A percentile compares a stretch with the other conserved stretches of the same genome.
phyloP scores from a whole-genome alignment of 2,113 vertebrate species.

The Grantiella picta region DNA sequence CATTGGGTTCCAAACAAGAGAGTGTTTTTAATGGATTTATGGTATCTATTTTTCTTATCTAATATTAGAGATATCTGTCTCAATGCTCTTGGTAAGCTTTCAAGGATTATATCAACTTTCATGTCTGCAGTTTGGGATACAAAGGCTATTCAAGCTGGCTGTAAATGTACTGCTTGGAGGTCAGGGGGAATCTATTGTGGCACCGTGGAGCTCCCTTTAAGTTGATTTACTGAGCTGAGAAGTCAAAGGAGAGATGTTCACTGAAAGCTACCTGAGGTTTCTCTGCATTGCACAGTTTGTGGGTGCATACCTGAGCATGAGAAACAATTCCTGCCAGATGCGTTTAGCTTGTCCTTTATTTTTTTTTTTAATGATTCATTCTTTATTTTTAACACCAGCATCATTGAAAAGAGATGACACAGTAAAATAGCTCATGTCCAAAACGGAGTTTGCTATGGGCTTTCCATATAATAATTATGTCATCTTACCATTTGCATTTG shows the following conservation, averaged over 20 bases:
- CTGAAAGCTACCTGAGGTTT: not conserved
- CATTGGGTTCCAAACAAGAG: not conserved
- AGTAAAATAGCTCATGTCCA: not conserved
- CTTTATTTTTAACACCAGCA: not conserved
- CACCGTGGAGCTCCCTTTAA: not conserved
- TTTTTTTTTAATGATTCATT: not conserved
- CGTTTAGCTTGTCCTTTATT: not conserved
- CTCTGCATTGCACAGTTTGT: not conserved
- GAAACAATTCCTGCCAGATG: not conserved
- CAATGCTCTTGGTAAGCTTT: conserved; percentile 19
- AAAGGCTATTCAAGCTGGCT: not conserved
- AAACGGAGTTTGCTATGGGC: not conserved
- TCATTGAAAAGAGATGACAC: not conserved
- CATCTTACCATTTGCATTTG: not conserved
- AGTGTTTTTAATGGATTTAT: conserved; percentile 21
- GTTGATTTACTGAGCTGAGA: conserved; percentile 22
- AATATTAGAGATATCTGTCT: not conserved
- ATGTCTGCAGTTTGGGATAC: not conserved
- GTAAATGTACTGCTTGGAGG: not conserved
- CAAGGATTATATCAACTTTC: conserved; percentile 18
- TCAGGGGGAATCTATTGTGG: not conserved
- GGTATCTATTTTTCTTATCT: conserved; percentile 5
- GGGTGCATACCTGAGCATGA: not conserved
- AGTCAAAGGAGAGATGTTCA: not conserved
- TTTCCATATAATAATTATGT: not conserved